These are phyloP conservation scores for Eremobia ochroleuca DNA, from an alignment of 2,888 invertebrate species.

Conservation along the genomic window DNA sequence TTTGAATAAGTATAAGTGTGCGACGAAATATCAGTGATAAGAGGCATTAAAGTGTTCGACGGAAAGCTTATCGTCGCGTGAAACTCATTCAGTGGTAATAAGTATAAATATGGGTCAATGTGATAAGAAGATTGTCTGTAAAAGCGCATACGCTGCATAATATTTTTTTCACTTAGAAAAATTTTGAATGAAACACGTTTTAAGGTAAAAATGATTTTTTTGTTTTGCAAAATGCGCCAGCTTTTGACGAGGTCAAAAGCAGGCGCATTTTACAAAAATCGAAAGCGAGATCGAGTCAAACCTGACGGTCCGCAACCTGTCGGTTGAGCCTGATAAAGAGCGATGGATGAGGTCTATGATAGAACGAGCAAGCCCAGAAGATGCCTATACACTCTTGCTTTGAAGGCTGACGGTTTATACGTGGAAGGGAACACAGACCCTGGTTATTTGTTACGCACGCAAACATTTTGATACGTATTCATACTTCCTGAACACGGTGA, in stretches of 20 bases:
- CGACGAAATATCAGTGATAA: slow-evolving; percentile 63
- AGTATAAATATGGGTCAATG: slow-evolving; percentile 65
- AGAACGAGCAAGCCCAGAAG: background rate
- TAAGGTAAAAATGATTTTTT: background rate
- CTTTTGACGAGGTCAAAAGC: too few species aligned
- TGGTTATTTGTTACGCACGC: background rate
- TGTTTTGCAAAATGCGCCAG: background rate
- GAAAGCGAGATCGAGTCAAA: too few species aligned
- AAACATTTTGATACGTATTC: slow-evolving; percentile 4
- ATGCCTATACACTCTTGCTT: background rate
- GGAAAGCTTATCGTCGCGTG: slow-evolving; percentile 64
- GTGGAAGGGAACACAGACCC: background rate
- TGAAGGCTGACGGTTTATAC: background rate
- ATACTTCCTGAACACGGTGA: slow-evolving; percentile 10
- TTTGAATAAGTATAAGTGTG: slow-evolving; percentile 44
- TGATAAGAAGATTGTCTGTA: slow-evolving; percentile 71
- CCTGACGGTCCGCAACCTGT: too few species aligned
- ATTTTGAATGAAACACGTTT: slow-evolving; percentile 9
- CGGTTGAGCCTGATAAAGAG: too few species aligned
- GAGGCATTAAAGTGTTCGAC: slow-evolving; percentile 56
- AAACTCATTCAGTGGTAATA: slow-evolving; percentile 66
- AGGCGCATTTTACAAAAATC: too few species aligned
- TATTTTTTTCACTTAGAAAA: slow-evolving; percentile 22
- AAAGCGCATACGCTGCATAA: slow-evolving; percentile 54
- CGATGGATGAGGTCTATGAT: too few species aligned